Percentiles rank a stretch among this genome's conserved stretches.
These are phyloP conservation scores for Pelvicachromis taeniatus DNA, from an alignment of 2,113 vertebrate genomes.

Conservation along the genomic window DNA sequence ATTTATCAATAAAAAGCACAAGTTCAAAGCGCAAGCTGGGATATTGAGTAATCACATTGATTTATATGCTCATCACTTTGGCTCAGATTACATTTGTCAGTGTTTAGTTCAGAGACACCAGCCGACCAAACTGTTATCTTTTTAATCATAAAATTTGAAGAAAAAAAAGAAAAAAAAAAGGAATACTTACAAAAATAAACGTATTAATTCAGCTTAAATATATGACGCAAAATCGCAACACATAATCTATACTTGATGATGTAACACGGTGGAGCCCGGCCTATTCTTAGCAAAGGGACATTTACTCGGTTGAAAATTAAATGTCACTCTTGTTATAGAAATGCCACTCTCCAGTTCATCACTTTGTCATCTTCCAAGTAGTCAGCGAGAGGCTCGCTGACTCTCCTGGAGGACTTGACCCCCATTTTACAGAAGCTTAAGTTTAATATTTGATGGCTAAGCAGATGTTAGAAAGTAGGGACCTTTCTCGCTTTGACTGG, in stretches of 20 bases:
- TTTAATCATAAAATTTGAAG: neutral
- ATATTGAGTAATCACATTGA: neutral
- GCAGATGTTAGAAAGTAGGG: conserved; percentile 41
- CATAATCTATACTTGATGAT: neutral
- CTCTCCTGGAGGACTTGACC: conserved; percentile 28
- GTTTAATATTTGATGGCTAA: conserved; percentile 61
- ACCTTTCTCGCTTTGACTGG: conserved; percentile 42
- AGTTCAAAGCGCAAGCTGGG: neutral
- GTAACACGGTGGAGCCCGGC: neutral
- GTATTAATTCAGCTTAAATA: neutral
- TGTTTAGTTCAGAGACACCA: neutral
- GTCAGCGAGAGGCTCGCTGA: neutral
- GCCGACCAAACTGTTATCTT: neutral
- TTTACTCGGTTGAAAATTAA: conserved; percentile 46
- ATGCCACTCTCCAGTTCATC: conserved; percentile 48
- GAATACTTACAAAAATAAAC: neutral
- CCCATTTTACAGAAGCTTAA: conserved; percentile 29
- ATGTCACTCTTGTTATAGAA: conserved; percentile 65
- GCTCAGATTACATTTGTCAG: neutral
- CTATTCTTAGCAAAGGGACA: conserved; percentile 49
- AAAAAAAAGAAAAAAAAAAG: too few relatives aligned
- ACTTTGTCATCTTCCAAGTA: conserved; percentile 32
- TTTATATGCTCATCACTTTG: neutral
- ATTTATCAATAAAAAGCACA: neutral
- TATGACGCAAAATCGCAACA: neutral